Evolutionary conservation across 1,140 invertebrate genomes (phyloP), one percentile per base, ranked within the genome.

Genomic region (Aradophagus sp.): DNA sequence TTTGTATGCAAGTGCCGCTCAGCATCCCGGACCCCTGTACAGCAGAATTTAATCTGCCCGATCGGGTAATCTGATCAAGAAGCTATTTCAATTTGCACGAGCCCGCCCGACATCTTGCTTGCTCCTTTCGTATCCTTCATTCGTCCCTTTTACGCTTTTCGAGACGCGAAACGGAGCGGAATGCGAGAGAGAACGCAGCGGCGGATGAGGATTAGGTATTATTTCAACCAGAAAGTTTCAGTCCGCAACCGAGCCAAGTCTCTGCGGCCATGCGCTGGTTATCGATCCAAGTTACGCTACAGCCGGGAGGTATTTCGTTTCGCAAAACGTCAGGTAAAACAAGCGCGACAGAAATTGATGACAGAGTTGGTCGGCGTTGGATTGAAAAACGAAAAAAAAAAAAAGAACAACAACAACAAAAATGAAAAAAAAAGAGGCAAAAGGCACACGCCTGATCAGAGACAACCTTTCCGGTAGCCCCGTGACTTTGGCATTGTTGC

Each of bases 251-350:
- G 70, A 42, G n/a, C 19, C 53, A 61, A 45, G 69, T 59, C 63
- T 74, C 72, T 76, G 72, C 68, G 72, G 78, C 70, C 77, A 78
- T 77, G 78, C 77, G 78, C 77, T 56, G 66, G 59, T 75, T 77
- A 79, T 79, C 77, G 77, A 79, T 80, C 77, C 75, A 56, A 62
- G 59, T 63, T 71, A 65, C 55, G 41, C 34, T 75, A 74, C 68
- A 73, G 65, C 66, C 35, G 44, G 56, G 42, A 61, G 71, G 68
- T 76, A 75, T 77, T 79, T 78, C 73, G 75, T 78, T 74, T 78
- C 70, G 62, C 56, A 59, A 58, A 76, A 72, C 31, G 65, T 62
- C 53, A 59, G 73, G 61, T 73, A 73, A 75, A 75, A 74, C 58
- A 59, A 73, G 62, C 52, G 59, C 53, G 52, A 59, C 68, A 55